phyloP scores from a whole-genome alignment of 2,113 vertebrate genomes.

The Abramis brama region DNA sequence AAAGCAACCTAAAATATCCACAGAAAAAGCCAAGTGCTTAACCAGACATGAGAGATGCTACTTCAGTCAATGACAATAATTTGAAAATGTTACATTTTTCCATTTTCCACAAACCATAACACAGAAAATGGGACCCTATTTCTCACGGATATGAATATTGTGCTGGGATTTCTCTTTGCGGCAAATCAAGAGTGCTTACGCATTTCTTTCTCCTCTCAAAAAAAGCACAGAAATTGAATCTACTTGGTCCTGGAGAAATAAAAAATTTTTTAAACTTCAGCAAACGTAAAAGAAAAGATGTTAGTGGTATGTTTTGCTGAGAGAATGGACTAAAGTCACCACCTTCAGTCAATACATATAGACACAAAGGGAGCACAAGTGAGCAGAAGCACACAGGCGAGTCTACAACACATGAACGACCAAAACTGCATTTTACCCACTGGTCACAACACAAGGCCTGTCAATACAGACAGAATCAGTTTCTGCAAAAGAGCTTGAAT shows the following conservation, averaged over 20 bases:
- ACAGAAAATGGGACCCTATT: not conserved
- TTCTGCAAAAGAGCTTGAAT: not conserved
- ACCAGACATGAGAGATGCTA: not conserved
- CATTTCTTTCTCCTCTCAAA: too few relatives aligned
- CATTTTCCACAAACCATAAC: not conserved
- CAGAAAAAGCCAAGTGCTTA: not conserved
- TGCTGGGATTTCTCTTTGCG: not conserved
- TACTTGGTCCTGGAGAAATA: too few relatives aligned
- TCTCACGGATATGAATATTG: not conserved
- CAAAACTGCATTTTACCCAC: not conserved
- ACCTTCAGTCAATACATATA: not conserved
- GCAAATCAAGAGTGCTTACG: not conserved
- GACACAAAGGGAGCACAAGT: not conserved
- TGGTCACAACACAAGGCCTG: not conserved
- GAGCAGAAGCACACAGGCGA: not conserved
- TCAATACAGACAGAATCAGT: not conserved
- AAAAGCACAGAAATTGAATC: too few relatives aligned
- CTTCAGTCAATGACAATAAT: not conserved
- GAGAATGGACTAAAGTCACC: not conserved
- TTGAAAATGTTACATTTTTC: not conserved
- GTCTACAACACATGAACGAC: not conserved
- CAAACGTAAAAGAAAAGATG: not conserved
- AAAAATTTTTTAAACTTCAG: not conserved
- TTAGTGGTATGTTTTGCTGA: not conserved
- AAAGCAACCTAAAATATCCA: not conserved